These are phyloP conservation scores for Dendrolimus punctatus DNA, from an alignment of 1,140 invertebrate genomes.

Conservation along the genomic window DNA sequence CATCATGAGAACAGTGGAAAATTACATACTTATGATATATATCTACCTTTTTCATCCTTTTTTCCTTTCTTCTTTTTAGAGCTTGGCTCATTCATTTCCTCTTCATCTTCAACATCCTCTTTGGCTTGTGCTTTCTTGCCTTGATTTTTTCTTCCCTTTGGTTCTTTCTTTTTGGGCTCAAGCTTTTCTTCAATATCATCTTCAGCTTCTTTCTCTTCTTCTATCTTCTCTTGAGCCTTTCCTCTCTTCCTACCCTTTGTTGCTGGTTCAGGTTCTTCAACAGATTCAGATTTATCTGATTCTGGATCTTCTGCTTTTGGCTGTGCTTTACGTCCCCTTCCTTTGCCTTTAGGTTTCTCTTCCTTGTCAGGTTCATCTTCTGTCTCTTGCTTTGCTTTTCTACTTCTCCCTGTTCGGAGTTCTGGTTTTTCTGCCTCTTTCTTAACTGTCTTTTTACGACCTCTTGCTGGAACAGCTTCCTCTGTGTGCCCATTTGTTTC, in stretches of 20 bases:
- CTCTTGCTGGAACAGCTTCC: slow-evolving; percentile 29
- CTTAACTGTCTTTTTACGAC: slow-evolving; percentile 43
- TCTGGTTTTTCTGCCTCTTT: slow-evolving; percentile 33
- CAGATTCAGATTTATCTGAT: slow-evolving; percentile 22
- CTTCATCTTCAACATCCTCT: slow-evolving; percentile 32
- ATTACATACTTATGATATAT: slow-evolving; percentile 7
- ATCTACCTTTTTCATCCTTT: slow-evolving; percentile 47
- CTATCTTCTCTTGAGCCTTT: slow-evolving; percentile 15
- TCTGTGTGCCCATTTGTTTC: slow-evolving; percentile 41
- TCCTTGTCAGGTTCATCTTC: slow-evolving; percentile 21
- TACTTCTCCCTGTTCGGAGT: slow-evolving; percentile 30
- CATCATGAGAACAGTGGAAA: no score
- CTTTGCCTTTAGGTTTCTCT: slow-evolving; percentile 46
- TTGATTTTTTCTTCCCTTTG: slow-evolving; percentile 37
- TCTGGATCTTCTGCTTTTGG: slow-evolving; percentile 39
- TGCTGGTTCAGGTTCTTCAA: slow-evolving; percentile 27
- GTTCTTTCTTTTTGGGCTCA: slow-evolving; percentile 35
- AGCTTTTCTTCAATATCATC: neutral
- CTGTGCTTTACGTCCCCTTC: slow-evolving; percentile 35
- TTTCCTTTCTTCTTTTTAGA: slow-evolving; percentile 39
- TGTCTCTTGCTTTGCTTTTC: slow-evolving; percentile 35
- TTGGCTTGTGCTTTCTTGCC: slow-evolving; percentile 41
- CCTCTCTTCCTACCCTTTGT: slow-evolving; percentile 45
- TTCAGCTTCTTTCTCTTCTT: slow-evolving; percentile 24
- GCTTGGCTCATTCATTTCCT: slow-evolving; percentile 26